Percentiles rank a stretch among this genome's conserved stretches.
phyloP scores from a whole-genome alignment of 2,888 invertebrate genomes.

The Ditula angustiorana region DNA sequence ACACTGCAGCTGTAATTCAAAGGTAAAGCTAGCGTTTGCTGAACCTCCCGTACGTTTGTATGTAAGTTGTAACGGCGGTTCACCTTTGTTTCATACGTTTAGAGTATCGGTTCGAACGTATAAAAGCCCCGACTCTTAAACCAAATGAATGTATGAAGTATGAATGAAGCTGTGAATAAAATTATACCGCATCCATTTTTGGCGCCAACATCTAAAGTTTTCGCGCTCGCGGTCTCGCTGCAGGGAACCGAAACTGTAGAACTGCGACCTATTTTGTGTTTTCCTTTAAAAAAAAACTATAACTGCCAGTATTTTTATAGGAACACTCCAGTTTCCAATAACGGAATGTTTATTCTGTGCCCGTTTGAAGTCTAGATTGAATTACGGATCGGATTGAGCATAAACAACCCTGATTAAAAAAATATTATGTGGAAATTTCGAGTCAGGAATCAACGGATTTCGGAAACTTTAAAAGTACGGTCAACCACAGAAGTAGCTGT shows the following conservation, averaged over 20 bases:
- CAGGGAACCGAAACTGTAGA: conserved; percentile 59
- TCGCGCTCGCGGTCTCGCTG: conserved; percentile 46
- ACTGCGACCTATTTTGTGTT: conserved; percentile 65
- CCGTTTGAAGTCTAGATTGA: conserved; percentile 47
- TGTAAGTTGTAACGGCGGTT: too few relatives aligned
- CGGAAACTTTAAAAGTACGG: background rate
- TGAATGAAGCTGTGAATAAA: too few relatives aligned
- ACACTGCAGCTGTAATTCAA: too few relatives aligned
- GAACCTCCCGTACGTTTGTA: too few relatives aligned
- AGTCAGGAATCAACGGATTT: background rate
- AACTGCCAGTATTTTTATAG: conserved; percentile 57
- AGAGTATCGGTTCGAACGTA: too few relatives aligned
- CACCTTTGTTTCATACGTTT: too few relatives aligned
- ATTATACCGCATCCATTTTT: conserved; percentile 22
- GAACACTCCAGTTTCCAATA: conserved; percentile 66
- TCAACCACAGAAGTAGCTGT: too few relatives aligned
- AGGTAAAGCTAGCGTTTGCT: too few relatives aligned
- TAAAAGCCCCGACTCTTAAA: too few relatives aligned
- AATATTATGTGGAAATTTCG: conserved; percentile 37
- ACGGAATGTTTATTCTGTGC: conserved; percentile 50
- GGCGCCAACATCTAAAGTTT: conserved; percentile 16
- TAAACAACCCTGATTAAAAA: conserved; percentile 28
- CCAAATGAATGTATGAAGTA: too few relatives aligned
- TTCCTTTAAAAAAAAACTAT: conserved; percentile 54
- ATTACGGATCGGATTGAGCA: conserved; percentile 42